Evolutionary conservation across 1,140 invertebrate species (phyloP), one percentile per base, ranked within the genome.

Genomic region (Panonychus citri): DNA sequence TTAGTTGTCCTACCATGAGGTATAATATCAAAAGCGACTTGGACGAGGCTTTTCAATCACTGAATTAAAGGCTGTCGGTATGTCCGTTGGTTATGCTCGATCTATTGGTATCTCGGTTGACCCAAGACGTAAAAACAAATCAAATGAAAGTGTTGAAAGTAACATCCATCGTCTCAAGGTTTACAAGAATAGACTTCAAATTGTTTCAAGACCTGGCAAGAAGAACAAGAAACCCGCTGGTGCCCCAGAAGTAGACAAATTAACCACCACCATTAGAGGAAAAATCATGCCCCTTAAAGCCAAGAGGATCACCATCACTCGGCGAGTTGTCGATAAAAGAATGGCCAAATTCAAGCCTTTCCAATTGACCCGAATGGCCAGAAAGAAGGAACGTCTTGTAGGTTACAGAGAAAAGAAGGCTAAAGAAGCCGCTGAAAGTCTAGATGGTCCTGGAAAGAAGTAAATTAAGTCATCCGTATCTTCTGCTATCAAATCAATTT

Each of bases 121-220:
- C 70, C 80, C 81, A 59, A 78, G 94, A 61, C 78, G 95, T 57
- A 79, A 83, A 53, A 99, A 97, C 70, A 88, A 87, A 67, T 95
- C 88, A 37, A 78, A 95, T 26, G 93, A 98, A 70, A 85, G 85
- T 17, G 72, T 95, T 26, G 88, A 98, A 72, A 72, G 78, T 42
- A 99, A 99, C 75, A 82, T 89, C 59, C 87, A 95, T 69, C 76
- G 95, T 59, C 72, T 99, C 48, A 98, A 96, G 71, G 86, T 94
- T 69, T 99, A 98, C 72, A 81, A 27, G 43, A 25, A 15, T 48
- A 89, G 93, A 69, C 74, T 98, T 64, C 96, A 99, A 65, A 73
- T 98, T 30, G 98, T 97, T 87, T 94, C 94, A 66, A 76, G 66
- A 53, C 75, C 74, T 63, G 46, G 81, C 62, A 88, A 85, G 75